Percentiles rank a stretch among this genome's conserved stretches.
These are phyloP conservation scores for Myotis pilosus DNA, from an alignment of 2,797 vertebrate species.

Conservation along the genomic window DNA sequence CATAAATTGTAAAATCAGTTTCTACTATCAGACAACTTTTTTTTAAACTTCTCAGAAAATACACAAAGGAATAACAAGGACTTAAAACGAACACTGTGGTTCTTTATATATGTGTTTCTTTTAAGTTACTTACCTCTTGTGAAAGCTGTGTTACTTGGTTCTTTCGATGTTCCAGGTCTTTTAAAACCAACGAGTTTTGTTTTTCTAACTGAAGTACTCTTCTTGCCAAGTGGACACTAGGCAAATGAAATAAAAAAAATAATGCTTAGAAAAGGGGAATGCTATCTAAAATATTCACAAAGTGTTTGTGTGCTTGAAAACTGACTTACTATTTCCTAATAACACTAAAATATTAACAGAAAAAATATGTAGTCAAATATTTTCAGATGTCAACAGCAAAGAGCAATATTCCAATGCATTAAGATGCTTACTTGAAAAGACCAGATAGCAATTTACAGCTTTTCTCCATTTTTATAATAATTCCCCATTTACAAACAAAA, in stretches of 20 bases:
- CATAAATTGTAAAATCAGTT: slow-evolving; percentile 67
- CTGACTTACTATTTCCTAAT: slow-evolving; percentile 49
- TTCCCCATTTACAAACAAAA: slow-evolving; percentile 56
- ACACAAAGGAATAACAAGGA: slow-evolving; percentile 67
- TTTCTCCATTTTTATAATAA: slow-evolving; percentile 49
- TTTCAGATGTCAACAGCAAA: slow-evolving; percentile 45
- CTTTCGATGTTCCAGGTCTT: slow-evolving; percentile 92
- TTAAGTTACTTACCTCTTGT: slow-evolving; percentile 89
- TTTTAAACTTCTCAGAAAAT: slow-evolving; percentile 71
- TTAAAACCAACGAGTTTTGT: slow-evolving; percentile 92
- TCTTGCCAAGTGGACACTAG: slow-evolving; percentile 96
- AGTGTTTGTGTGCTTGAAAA: slow-evolving; percentile 60
- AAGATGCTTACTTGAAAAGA: slow-evolving; percentile 52
- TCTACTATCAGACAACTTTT: slow-evolving; percentile 69
- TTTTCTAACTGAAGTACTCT: slow-evolving; percentile 96
- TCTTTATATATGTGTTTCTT: slow-evolving; percentile 59
- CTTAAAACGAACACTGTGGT: slow-evolving; percentile 53
- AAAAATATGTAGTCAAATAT: slow-evolving; percentile 50
- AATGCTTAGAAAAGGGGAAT: slow-evolving; percentile 67
- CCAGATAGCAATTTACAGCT: slow-evolving; percentile 51
- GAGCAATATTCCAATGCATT: slow-evolving; percentile 50
- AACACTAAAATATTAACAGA: slow-evolving; percentile 56
- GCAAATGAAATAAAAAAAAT: slow-evolving; percentile 73
- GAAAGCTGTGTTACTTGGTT: slow-evolving; percentile 88
- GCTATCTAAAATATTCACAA: slow-evolving; percentile 71